Conservation (phyloP, 2,888 invertebrate species). For the Lumbricus terrestris region DNA sequence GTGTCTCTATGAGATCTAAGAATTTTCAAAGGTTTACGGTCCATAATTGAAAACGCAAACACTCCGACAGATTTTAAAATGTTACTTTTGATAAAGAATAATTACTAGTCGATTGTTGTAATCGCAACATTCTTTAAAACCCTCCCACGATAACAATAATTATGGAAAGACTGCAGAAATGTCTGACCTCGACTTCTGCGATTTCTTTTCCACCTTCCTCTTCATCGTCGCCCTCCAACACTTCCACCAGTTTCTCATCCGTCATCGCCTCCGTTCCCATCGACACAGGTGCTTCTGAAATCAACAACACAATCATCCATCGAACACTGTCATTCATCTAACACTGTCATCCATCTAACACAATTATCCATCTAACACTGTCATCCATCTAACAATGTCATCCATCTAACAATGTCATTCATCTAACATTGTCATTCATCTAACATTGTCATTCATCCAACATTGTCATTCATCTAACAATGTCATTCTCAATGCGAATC, state of each 20-base stretch:
- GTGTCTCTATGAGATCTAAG: no score
- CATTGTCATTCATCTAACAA: background rate
- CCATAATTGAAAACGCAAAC: no score
- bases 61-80: no score
- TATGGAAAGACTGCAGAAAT: no score
- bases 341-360: background rate
- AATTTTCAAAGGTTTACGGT: no score
- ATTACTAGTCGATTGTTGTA: no score
- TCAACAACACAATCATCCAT: background rate
- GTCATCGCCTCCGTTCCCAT: conserved; percentile 25
- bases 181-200: conserved; percentile 30
- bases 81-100: no score
- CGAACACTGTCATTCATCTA: background rate
- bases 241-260: conserved; percentile 36
- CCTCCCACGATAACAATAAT: no score
- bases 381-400: no score
- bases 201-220: conserved; percentile 27
- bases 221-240: conserved; percentile 37
- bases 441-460: background rate
- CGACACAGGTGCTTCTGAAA: background rate
- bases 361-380: background rate
- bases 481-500: background rate
- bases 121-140: no score
- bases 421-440: background rate
- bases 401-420: no score